These are phyloP conservation scores for Tretioscincus oriximinensis DNA, from an alignment of 2,113 vertebrate genomes.

Conservation along the genomic window DNA sequence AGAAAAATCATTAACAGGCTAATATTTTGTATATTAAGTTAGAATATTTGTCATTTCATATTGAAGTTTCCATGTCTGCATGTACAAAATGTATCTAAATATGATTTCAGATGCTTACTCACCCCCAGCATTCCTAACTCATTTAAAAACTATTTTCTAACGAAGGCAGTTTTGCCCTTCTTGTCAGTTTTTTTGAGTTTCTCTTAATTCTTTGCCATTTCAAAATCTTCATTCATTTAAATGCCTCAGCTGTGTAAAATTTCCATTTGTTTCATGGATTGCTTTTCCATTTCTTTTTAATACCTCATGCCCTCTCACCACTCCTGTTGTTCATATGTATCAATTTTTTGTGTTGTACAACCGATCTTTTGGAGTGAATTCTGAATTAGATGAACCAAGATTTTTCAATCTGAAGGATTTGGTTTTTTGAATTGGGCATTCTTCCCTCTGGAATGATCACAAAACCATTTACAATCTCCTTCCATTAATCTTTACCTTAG, in stretches of 20 bases:
- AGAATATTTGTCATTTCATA: not conserved
- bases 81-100: not conserved
- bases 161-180: not conserved
- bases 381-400: not conserved
- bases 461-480: not conserved
- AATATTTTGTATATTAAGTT: not conserved
- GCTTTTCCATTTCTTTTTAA: not conserved
- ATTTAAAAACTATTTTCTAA: not conserved
- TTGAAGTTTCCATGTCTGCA: not conserved
- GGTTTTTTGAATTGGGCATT: not conserved
- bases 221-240: not conserved
- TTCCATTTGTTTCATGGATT: not conserved
- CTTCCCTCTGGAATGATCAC: not conserved
- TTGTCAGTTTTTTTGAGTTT: not conserved
- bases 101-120: not conserved
- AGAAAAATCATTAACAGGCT: not conserved
- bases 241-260: not conserved
- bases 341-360: not conserved
- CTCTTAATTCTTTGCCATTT: not conserved
- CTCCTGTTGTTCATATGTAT: not conserved
- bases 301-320: not conserved
- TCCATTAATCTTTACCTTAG: not conserved
- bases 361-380: not conserved
- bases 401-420: conserved; percentile 11
- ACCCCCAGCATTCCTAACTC: not conserved